Percentiles rank a stretch among this genome's conserved stretches.
phyloP scores from a whole-genome alignment of 2,888 invertebrate genomes.

The Melipona beecheii region DNA sequence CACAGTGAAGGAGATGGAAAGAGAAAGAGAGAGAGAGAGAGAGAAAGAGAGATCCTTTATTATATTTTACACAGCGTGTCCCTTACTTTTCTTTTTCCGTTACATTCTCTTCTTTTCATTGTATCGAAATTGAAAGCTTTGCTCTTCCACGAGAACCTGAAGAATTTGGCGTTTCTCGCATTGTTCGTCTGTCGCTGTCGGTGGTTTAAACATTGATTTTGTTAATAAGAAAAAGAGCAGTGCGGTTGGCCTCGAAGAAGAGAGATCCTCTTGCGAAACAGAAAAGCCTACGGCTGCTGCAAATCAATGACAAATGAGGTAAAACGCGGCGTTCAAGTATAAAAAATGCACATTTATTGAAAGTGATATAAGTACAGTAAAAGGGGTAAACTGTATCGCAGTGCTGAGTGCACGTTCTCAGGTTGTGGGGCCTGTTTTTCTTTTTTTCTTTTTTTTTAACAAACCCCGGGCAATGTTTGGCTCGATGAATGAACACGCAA shows the following conservation, averaged over 20 bases:
- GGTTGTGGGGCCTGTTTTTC: constrained; percentile 35
- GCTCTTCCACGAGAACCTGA: too few relatives aligned
- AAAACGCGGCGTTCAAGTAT: constrained; percentile 50
- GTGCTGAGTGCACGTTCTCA: constrained; percentile 46
- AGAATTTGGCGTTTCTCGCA: too few relatives aligned
- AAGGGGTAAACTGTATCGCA: constrained; percentile 51
- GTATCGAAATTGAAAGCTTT: background rate
- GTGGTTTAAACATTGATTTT: background rate
- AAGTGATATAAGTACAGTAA: constrained; percentile 70
- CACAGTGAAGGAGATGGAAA: background rate
- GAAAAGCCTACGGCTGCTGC: background rate
- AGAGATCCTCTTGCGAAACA: background rate
- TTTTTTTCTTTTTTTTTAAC: background rate
- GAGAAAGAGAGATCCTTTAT: background rate
- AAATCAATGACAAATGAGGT: constrained; percentile 7
- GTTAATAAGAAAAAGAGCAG: background rate
- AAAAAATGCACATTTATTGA: constrained; percentile 73
- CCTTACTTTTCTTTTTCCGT: too few relatives aligned
- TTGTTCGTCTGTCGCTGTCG: too few relatives aligned
- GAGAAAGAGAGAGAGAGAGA: background rate
- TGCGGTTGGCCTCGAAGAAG: background rate
- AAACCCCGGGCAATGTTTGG: constrained; percentile 17
- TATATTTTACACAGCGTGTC: background rate
- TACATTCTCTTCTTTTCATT: background rate
- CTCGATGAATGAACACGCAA: background rate